phyloP scores from a whole-genome alignment of 2,113 vertebrate genomes.

The Hydropotes inermis region DNA sequence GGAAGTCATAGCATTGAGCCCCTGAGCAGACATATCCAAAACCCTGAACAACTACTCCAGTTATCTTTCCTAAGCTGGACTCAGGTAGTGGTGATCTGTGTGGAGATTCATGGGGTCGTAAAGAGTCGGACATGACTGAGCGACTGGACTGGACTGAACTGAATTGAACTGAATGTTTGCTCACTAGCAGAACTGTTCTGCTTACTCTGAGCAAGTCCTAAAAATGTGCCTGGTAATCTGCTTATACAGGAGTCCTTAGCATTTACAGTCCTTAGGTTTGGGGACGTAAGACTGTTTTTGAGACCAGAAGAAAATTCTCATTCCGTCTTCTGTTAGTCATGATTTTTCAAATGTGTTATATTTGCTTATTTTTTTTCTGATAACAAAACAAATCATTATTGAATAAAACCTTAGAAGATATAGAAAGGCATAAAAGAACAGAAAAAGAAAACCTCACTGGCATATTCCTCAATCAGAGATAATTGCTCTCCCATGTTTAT shows the following conservation, averaged over 20 bases:
- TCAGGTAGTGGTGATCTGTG: not conserved
- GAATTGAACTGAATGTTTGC: not conserved
- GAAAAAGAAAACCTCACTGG: not conserved
- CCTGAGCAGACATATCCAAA: not conserved
- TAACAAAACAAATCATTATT: not conserved
- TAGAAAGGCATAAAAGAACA: not conserved
- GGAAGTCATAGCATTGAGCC: not conserved
- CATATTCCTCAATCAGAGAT: not conserved
- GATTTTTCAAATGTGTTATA: not conserved
- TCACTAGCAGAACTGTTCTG: not conserved
- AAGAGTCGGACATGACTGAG: too few relatives aligned
- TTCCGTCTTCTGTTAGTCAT: not conserved
- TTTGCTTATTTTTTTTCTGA: not conserved
- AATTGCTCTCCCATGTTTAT: not conserved
- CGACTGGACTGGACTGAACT: too few relatives aligned
- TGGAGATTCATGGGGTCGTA: not conserved
- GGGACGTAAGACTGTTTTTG: not conserved
- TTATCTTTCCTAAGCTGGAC: not conserved
- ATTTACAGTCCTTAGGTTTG: not conserved
- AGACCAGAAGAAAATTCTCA: not conserved
- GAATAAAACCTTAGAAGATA: not conserved
- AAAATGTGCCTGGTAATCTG: not conserved
- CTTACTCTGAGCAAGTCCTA: not conserved
- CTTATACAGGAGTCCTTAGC: not conserved
- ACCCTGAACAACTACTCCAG: not conserved